Conservation (phyloP, 2,888 invertebrate genomes). For the Orchesella flavescens region DNA sequence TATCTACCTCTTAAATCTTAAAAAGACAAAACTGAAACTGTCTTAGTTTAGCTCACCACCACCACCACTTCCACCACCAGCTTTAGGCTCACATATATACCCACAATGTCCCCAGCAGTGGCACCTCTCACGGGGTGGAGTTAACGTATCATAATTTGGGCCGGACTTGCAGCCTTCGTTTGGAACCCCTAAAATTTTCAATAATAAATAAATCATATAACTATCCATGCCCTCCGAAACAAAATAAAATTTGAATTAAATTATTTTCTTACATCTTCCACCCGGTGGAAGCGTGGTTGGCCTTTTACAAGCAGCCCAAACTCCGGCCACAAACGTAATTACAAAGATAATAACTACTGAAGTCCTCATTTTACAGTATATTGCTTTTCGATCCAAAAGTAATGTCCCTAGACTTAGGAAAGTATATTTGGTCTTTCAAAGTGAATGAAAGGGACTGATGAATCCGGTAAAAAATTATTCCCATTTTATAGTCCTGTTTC, state of each 20-base stretch:
- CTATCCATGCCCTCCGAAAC: too few relatives aligned
- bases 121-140: constrained; percentile 5
- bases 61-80: too few relatives aligned
- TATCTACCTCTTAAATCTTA: constrained; percentile 20
- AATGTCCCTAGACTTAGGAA: too few relatives aligned
- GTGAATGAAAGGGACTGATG: too few relatives aligned
- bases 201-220: not conserved
- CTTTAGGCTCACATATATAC: constrained; percentile 35
- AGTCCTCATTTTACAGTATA: too few relatives aligned
- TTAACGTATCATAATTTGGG: constrained; percentile 3
- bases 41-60: too few relatives aligned
- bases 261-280: not conserved
- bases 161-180: constrained; percentile 29
- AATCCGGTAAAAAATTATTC: too few relatives aligned
- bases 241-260: not conserved
- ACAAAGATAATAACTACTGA: not conserved
- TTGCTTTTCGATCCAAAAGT: too few relatives aligned
- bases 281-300: not conserved
- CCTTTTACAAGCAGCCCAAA: not conserved
- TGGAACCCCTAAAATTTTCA: constrained; percentile 27
- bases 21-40: too few relatives aligned
- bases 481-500: too few relatives aligned
- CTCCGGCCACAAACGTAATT: not conserved
- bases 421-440: too few relatives aligned
- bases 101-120: constrained; percentile 43